Conservation (phyloP, 2,888 invertebrate genomes). For the Anticlea derivata region DNA sequence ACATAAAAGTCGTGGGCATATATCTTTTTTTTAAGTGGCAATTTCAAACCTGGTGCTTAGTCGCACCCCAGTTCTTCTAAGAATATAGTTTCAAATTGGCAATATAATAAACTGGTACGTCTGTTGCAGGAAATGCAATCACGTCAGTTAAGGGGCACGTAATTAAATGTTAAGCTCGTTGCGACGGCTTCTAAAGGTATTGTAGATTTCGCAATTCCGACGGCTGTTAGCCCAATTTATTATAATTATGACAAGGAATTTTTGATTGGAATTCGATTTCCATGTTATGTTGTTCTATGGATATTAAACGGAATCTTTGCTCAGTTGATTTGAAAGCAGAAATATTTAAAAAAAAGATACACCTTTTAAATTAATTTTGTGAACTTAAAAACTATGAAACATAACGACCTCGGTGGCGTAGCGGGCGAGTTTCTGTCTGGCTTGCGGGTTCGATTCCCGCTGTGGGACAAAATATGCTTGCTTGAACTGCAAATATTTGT, state of each 20-base stretch:
- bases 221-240: constrained; percentile 17
- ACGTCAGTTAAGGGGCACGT: constrained; percentile 66
- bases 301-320: too few relatives aligned
- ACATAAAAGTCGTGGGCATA: too few relatives aligned
- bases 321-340: too few relatives aligned
- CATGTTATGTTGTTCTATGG: neutral
- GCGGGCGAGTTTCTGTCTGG: too few relatives aligned
- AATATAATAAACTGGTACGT: constrained; percentile 76
- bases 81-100: constrained; percentile 76
- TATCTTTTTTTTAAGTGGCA: constrained; percentile 3
- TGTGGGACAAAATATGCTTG: too few relatives aligned
- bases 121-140: constrained; percentile 79
- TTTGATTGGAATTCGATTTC: constrained; percentile 7
- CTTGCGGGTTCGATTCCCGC: too few relatives aligned
- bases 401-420: too few relatives aligned
- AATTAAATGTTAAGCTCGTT: constrained; percentile 73
- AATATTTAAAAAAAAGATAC: too few relatives aligned
- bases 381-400: too few relatives aligned
- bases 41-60: constrained; percentile 6
- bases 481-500: too few relatives aligned
- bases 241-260: constrained; percentile 19
- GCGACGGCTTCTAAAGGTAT: constrained; percentile 49
- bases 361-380: too few relatives aligned
- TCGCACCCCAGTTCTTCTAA: constrained; percentile 57
- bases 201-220: constrained; percentile 39